Conservation (phyloP, 2,888 invertebrate species). For the Clistopyga incitator region DNA sequence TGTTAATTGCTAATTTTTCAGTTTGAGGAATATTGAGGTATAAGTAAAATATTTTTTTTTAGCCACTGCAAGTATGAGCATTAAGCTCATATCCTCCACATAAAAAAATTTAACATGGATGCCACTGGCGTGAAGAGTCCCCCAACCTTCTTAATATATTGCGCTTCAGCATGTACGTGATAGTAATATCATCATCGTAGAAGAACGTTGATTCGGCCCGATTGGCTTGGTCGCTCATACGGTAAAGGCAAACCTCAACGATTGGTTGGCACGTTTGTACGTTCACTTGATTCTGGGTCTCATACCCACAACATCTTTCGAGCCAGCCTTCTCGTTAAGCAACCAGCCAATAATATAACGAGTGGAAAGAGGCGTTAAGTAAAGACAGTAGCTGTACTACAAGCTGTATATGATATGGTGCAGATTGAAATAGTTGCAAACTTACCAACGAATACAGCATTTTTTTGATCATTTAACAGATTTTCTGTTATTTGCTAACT, state of each 20-base stretch:
- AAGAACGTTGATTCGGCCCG: conserved; percentile 31
- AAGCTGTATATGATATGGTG: neutral
- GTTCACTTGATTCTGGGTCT: conserved; percentile 63
- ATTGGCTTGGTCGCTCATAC: conserved; percentile 44
- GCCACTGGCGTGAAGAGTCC: too few species aligned
- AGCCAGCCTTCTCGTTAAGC: conserved; percentile 66
- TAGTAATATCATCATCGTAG: neutral
- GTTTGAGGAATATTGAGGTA: too few species aligned
- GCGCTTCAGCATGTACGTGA: neutral
- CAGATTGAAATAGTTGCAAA: neutral
- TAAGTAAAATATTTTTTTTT: too few species aligned
- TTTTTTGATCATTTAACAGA: neutral
- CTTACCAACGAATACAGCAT: neutral
- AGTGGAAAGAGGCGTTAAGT: conserved; percentile 52
- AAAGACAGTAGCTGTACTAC: conserved; percentile 43
- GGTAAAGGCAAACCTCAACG: conserved; percentile 34
- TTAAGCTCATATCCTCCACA: too few species aligned
- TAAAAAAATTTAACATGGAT: too few species aligned
- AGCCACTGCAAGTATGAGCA: too few species aligned
- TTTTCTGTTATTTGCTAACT: neutral
- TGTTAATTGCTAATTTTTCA: too few species aligned
- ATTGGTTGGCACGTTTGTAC: conserved; percentile 64
- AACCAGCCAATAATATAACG: conserved; percentile 64
- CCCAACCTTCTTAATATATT: too few species aligned
- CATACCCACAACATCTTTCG: conserved; percentile 56